Evolutionary conservation across 2,888 invertebrate genomes (phyloP).

Genomic region (Carpatolechia fugitivella): DNA sequence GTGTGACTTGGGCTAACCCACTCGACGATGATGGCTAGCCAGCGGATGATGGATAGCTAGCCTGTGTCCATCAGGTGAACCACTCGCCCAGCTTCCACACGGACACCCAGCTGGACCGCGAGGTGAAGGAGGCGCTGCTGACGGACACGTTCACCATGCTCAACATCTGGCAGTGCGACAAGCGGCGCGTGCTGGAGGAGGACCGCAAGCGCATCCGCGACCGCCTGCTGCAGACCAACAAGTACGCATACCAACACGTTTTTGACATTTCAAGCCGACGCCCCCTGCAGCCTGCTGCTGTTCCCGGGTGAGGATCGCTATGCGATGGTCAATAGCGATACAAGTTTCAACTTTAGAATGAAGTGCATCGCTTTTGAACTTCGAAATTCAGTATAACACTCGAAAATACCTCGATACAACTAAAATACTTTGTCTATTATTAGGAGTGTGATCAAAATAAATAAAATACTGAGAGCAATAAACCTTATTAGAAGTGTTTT

Average conservation of each 20-base stretch:
- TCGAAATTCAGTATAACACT: too few species aligned
- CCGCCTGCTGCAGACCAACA: constrained; percentile 82
- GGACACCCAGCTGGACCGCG: constrained; percentile 90
- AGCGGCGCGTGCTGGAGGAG: constrained; percentile 84
- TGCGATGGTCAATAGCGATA: too few species aligned
- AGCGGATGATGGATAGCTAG: neutral
- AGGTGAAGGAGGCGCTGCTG: constrained; percentile 90
- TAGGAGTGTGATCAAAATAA: too few species aligned
- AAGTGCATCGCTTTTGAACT: too few species aligned
- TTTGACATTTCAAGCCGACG: neutral
- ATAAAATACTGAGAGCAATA: too few species aligned
- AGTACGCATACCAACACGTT: constrained; percentile 34
- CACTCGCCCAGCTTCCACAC: constrained; percentile 97
- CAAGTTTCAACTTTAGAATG: too few species aligned
- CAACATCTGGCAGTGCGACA: constrained; percentile 87
- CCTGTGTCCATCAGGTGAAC: constrained; percentile 82
- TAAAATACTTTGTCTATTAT: too few species aligned
- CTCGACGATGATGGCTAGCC: too few species aligned
- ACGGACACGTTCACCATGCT: constrained; percentile 88
- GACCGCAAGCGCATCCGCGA: constrained; percentile 86
- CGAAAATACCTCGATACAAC: too few species aligned
- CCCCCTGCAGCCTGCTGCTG: neutral
- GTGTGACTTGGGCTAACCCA: too few species aligned
- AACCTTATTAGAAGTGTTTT: too few species aligned
- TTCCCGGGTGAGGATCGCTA: neutral